phyloP scores from a whole-genome alignment of 2,888 invertebrate species.

The Drosophila suboccidentalis region DNA sequence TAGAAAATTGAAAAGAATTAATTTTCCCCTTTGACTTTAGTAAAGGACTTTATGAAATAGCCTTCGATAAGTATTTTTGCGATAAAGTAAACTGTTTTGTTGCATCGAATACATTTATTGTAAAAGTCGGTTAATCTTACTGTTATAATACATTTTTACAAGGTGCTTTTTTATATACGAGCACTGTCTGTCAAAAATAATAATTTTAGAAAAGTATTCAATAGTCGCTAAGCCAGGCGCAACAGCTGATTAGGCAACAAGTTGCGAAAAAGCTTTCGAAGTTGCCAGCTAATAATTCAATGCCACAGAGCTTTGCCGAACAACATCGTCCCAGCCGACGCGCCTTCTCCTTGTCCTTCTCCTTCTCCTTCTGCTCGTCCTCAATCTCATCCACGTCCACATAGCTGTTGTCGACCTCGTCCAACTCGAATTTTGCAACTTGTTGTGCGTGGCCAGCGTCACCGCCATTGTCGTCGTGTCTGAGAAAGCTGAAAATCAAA shows the following conservation, averaged over 20 bases:
- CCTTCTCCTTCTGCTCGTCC: conserved; percentile 6
- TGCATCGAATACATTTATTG: neutral
- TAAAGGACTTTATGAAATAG: too few relatives aligned
- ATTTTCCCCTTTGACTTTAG: too few relatives aligned
- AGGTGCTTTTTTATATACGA: too few relatives aligned
- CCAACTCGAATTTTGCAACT: conserved; percentile 76
- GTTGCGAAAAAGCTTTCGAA: conserved; percentile 84
- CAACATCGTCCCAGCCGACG: conserved; percentile 19
- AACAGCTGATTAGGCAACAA: conserved; percentile 85
- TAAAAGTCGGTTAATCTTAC: too few relatives aligned
- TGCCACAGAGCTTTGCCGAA: conserved; percentile 67
- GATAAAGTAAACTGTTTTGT: neutral
- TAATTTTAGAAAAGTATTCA: conserved; percentile 10
- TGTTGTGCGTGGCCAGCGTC: conserved; percentile 66
- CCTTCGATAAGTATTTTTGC: neutral
- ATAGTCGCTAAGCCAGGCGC: conserved; percentile 43
- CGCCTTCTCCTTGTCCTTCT: conserved; percentile 9
- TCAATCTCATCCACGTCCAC: conserved; percentile 12
- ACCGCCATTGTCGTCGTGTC: conserved; percentile 30
- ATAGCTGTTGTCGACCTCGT: conserved; percentile 42
- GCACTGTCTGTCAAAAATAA: neutral
- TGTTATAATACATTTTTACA: neutral
- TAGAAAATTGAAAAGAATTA: conserved; percentile 15
- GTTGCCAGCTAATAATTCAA: conserved; percentile 66
- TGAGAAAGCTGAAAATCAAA: conserved; percentile 58